A percentile compares a stretch with the other conserved stretches of the same genome.
Evolutionary conservation across 2,797 vertebrate species (phyloP).

Genomic region (Babyrousa celebensis): DNA sequence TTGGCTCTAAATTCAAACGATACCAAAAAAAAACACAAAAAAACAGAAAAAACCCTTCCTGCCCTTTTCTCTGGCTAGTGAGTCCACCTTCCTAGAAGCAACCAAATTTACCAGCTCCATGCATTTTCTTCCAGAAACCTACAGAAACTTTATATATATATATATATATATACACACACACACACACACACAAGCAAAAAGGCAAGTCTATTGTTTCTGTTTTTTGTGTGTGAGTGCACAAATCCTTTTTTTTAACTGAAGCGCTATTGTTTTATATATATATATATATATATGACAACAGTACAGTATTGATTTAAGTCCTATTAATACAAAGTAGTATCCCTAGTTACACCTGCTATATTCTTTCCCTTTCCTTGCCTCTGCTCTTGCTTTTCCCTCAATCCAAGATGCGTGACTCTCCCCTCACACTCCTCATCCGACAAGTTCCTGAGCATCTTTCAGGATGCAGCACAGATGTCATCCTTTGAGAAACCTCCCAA

Average conservation of each 20-base stretch:
- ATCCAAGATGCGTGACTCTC: not conserved
- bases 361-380: constrained; percentile 22
- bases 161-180: too few species aligned
- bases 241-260: constrained; percentile 72
- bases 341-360: constrained; percentile 17
- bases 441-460: not conserved
- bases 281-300: not conserved
- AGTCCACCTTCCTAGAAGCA: not conserved
- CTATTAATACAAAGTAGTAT: constrained; percentile 14
- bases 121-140: not conserved
- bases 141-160: not conserved
- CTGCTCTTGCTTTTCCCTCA: not conserved
- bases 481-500: not conserved
- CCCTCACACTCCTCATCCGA: not conserved
- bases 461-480: not conserved
- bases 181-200: not conserved
- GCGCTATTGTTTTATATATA: not conserved
- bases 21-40: not conserved
- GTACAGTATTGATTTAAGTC: not conserved
- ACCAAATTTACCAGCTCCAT: not conserved
- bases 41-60: not conserved
- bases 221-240: not conserved
- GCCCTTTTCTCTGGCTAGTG: not conserved
- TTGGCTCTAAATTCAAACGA: constrained; percentile 47
- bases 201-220: not conserved